Base-by-base conservation (phyloP, 2,113 vertebrate genomes). In the Centropus bengalensis region DNA sequence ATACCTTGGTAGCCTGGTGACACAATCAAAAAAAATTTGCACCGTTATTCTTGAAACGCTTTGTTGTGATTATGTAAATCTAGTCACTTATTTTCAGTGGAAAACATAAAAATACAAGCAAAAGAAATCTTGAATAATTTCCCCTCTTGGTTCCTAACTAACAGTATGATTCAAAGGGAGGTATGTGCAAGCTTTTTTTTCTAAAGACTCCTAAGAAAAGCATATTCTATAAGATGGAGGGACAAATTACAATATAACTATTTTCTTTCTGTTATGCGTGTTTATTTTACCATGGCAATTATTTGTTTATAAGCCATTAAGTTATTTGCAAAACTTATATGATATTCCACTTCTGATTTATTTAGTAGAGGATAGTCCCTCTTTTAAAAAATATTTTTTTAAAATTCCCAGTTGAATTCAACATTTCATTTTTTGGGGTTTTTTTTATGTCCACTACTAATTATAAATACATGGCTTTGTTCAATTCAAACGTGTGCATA, bases 251-350 rank as follows among this genome's bases (percentile, higher is more conserved):
- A 80, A 90, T 67, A 59, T 42, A 88, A 86, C 86, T 64, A 45
- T 89, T 95, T 86, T 81, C 64, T 86, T 86, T 91, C n/a, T 81
- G 9, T 67, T 86, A 47, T 47, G 33, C 66, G 22, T 49, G 51
- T 88, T 95, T 93, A 94, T 84, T 97, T 96, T 91, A 68, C 45
- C 59, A 67, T 81, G 22, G 47, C 89, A 86, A 95, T 96, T 93
- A 96, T 92, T 97, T 96, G 82, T 90, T 95, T 90, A 59, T 84
- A 95, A 97, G 38, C 82, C 67, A 91, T 87, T 58, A 91, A 94
- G 88, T 91, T 97, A 96, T 86, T 96, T 94, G 82, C 69, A 93
- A 76, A 95, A 77, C 4, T 70, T 56, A 93, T 95, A 89, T 91
- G 75, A 88, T 94, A 71, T 26, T 82, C 40, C 10, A 93, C 32